These are phyloP conservation scores for Sminthurinus signatus DNA, from an alignment of 1,140 invertebrate species.

Conservation along the genomic window DNA sequence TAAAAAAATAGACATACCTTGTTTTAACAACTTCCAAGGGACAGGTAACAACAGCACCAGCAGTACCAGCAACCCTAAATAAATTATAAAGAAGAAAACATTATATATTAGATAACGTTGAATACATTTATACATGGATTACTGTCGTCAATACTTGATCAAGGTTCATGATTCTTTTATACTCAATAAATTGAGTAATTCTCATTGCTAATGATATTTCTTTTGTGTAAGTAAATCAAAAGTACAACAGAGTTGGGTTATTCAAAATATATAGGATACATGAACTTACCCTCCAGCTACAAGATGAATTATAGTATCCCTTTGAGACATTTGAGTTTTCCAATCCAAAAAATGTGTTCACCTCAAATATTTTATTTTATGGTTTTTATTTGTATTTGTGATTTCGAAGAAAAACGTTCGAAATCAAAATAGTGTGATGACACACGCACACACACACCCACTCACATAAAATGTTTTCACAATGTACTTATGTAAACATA, in stretches of 20 bases:
- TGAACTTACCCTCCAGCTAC: slow-evolving; percentile 76
- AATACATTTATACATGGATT: slow-evolving; percentile 1
- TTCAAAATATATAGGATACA: too few species aligned
- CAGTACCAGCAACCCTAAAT: slow-evolving; percentile 84
- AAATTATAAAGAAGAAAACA: slow-evolving; percentile 38
- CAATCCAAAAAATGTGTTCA: slow-evolving; percentile 14
- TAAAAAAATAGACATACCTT: too few species aligned
- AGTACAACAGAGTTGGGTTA: too few species aligned
- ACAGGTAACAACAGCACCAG: slow-evolving; percentile 93
- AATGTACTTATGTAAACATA: too few species aligned
- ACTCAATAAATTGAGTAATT: slow-evolving; percentile 40
- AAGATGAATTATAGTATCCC: slow-evolving; percentile 76
- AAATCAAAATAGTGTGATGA: slow-evolving; percentile 7
- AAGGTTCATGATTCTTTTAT: slow-evolving; percentile 16
- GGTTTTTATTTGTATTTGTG: too few species aligned
- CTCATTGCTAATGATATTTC: slow-evolving; percentile 27
- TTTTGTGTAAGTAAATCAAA: too few species aligned
- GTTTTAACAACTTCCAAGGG: slow-evolving; percentile 99
- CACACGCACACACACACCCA: slow-evolving; percentile 3
- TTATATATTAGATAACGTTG: too few species aligned
- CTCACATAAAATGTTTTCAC: too few species aligned
- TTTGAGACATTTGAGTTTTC: slow-evolving; percentile 45
- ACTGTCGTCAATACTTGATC: neutral
- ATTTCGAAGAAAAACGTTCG: slow-evolving; percentile 20
- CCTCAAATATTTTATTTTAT: slow-evolving; percentile 33